Conservation (phyloP, 64 coral and sea anemone genomes). For the Stichodactyla mertensii region DNA sequence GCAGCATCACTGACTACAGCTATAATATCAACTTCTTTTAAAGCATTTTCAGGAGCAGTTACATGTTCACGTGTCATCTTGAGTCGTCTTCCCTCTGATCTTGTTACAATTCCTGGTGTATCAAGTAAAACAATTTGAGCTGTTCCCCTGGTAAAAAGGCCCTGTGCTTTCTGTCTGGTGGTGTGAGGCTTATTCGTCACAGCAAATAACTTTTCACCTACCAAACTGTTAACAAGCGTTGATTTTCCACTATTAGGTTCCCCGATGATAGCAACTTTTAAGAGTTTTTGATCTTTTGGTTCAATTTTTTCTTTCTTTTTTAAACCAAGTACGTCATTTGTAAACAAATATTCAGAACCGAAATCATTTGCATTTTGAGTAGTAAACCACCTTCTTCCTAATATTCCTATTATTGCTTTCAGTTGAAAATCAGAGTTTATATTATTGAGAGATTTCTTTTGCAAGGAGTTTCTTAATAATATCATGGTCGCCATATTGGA, state of each 20-base stretch:
- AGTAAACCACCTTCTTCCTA: not conserved
- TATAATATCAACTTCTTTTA: slow-evolving; percentile 80
- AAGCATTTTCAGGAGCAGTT: slow-evolving; percentile 65
- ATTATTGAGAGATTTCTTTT: not conserved
- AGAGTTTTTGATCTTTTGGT: slow-evolving; percentile 36
- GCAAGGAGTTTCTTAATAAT: not conserved
- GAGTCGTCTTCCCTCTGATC: slow-evolving; percentile 58
- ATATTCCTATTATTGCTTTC: not conserved
- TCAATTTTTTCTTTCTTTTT: slow-evolving; percentile 13
- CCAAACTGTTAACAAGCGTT: slow-evolving; percentile 80
- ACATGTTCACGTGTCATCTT: slow-evolving; percentile 93
- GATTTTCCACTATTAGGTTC: slow-evolving; percentile 98
- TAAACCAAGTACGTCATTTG: not conserved
- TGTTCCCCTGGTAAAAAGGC: slow-evolving; percentile 52
- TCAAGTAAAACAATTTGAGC: slow-evolving; percentile 80
- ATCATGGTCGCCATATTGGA: slow-evolving; percentile 9
- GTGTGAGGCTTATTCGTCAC: slow-evolving; percentile 90
- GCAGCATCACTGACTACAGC: slow-evolving; percentile 70
- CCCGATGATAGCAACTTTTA: slow-evolving; percentile 89
- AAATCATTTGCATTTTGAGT: not conserved
- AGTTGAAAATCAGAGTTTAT: not conserved
- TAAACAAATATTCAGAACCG: not conserved
- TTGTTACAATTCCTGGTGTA: slow-evolving; percentile 81
- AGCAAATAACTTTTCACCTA: slow-evolving; percentile 81
- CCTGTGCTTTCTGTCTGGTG: slow-evolving; percentile 71